phyloP scores from a whole-genome alignment of 2,113 vertebrate genomes.

The Okapia johnstoni region DNA sequence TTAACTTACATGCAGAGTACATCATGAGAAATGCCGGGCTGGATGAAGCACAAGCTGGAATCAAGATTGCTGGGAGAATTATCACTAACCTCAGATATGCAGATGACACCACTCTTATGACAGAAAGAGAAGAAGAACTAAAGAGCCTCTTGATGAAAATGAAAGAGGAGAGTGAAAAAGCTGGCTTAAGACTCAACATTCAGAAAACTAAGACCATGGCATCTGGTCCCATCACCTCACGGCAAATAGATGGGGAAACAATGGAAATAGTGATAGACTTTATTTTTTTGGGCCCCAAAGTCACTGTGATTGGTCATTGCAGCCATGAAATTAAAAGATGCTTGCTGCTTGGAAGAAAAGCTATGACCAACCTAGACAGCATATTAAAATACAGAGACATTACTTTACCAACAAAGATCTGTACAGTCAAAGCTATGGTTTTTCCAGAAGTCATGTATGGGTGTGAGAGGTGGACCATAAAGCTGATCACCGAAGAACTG shows the following conservation, averaged over 20 bases:
- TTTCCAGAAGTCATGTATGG: not conserved
- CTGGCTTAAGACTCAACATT: not conserved
- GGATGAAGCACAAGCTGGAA: not conserved
- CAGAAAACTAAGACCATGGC: not conserved
- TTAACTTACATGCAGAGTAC: not conserved
- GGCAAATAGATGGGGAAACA: not conserved
- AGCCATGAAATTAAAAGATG: not conserved
- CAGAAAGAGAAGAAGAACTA: not conserved
- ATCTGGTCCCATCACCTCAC: not conserved
- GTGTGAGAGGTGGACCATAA: not conserved
- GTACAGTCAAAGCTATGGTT: not conserved
- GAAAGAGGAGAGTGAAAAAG: not conserved
- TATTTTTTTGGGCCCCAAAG: not conserved
- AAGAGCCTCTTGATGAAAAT: not conserved
- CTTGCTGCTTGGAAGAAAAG: not conserved
- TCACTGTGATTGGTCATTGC: not conserved
- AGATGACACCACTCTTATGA: not conserved
- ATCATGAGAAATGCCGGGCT: rapidly evolving
- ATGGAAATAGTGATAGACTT: not conserved
- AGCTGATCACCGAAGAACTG: not conserved
- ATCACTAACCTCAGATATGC: too few species aligned
- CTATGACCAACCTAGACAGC: not conserved
- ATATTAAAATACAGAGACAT: not conserved
- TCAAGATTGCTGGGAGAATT: not conserved
- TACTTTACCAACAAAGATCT: not conserved